Evolutionary conservation across 1,140 invertebrate species (phyloP), one percentile per base, ranked within the genome.

Genomic region (Sycophaga agraensis): DNA sequence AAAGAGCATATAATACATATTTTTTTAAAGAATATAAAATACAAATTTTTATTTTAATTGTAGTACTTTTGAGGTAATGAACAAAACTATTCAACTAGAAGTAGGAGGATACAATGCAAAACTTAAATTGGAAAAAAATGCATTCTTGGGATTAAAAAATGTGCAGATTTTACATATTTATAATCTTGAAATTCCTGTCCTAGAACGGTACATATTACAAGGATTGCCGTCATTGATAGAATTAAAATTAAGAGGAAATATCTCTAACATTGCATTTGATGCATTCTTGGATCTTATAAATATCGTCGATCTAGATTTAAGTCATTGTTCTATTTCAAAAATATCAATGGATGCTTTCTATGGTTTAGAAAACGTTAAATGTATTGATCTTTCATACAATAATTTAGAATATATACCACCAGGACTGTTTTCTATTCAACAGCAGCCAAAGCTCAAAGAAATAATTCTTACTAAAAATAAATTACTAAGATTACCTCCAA

Each of bases 281-380:
- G 86, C 87, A 0, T 90, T 90, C 67, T 68, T 83, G 28, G 85
- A 87, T 67, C 75, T 87, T 42, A 70, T 74, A 22, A 80, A 82
- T 37, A 70, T 90, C n/a, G 73, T 83, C 40, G 83, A 82, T 62
- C 71, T 90, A 6, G 81, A 85, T 59, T 55, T 90, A 16, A 85
- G 82, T 63, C 67, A 84, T n/a, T 89, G 88, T 68, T 76, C 82
- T n/a, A 80, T 90, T 39, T 64, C 70, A 40, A 82, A 84, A 55
- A 76, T 90, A 22, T 89, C 87, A 2, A 87, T 89, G 84, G 88
- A 89, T 67, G 82, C 86, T 0, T 86, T 90, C 62, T 84, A 86
- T 64, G 87, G 86, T 6, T 70, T 88, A 1, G 80, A 82, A 66
- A 76, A 82, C n/a, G 69, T 90, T 12, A 68, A 78, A 66, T 64